phyloP scores from a whole-genome alignment of 2,888 invertebrate genomes.

The Euplagia quadripunctaria region DNA sequence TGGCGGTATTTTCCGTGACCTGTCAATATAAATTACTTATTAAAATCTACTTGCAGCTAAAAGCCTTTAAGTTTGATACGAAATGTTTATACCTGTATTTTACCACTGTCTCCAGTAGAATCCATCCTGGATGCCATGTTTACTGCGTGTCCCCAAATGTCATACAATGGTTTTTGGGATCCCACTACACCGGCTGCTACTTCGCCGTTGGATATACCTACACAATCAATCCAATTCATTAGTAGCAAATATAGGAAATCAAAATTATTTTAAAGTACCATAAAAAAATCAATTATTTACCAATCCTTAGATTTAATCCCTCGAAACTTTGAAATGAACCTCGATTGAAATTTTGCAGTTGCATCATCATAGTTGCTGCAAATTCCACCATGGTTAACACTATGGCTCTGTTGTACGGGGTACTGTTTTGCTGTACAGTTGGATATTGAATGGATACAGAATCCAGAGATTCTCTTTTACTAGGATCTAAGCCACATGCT shows the following conservation, averaged over 20 bases:
- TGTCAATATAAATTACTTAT: conserved; percentile 51
- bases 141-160: conserved; percentile 99
- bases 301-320: conserved; percentile 91
- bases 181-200: conserved; percentile 98
- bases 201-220: conserved; percentile 96
- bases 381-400: conserved; percentile 84
- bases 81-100: conserved; percentile 89
- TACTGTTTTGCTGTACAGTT: conserved; percentile 62
- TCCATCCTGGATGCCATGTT: conserved; percentile 99
- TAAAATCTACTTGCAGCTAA: not conserved
- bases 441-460: conserved; percentile 64
- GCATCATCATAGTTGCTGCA: conserved; percentile 84
- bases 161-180: conserved; percentile 97
- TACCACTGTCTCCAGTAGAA: conserved; percentile 93
- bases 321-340: conserved; percentile 88
- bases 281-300: conserved; percentile 72
- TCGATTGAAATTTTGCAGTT: conserved; percentile 85
- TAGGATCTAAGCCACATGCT: conserved; percentile 95
- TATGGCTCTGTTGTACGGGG: conserved; percentile 74
- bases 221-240: conserved; percentile 1
- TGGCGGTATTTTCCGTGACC: conserved; percentile 91
- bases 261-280: not conserved
- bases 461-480: conserved; percentile 88
- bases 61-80: not conserved
- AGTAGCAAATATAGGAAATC: not conserved